These are phyloP conservation scores for Euschistus heros DNA, from an alignment of 1,140 invertebrate species.

Conservation along the genomic window DNA sequence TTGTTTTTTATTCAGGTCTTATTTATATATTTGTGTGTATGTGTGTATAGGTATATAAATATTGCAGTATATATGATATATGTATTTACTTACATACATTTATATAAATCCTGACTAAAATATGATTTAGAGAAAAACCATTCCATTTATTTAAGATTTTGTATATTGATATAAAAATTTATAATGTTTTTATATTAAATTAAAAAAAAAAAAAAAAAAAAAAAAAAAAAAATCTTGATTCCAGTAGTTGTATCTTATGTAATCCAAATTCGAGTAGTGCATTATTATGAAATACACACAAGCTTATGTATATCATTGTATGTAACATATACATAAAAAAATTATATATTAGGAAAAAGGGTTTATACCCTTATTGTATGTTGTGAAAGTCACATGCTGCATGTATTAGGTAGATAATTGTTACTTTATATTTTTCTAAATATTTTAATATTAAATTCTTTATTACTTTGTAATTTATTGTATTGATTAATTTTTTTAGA, in stretches of 20 bases:
- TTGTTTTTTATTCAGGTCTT: neutral
- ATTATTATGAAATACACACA: neutral
- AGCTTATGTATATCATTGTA: conserved; percentile 1
- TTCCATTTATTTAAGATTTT: conserved; percentile 1
- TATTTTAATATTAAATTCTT: too few relatives aligned
- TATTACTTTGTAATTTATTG: too few relatives aligned
- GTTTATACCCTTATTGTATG: too few relatives aligned
- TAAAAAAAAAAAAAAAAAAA: neutral
- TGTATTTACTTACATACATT: neutral
- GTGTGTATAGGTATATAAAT: neutral
- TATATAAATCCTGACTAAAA: neutral
- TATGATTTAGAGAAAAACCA: neutral
- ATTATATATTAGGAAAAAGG: neutral
- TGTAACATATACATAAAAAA: conserved; percentile 1
- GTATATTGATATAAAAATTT: conserved; percentile 2
- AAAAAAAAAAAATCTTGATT: neutral
- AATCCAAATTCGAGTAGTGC: neutral
- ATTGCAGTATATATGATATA: neutral
- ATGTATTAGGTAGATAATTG: too few relatives aligned
- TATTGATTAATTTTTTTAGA: neutral
- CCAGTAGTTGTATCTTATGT: neutral
- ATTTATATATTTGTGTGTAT: neutral
- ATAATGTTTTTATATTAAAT: neutral
- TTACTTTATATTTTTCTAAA: too few relatives aligned
- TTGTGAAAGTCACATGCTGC: too few relatives aligned